These are phyloP conservation scores for Xestia ashworthii DNA, from an alignment of 2,888 invertebrate genomes.

Conservation along the genomic window DNA sequence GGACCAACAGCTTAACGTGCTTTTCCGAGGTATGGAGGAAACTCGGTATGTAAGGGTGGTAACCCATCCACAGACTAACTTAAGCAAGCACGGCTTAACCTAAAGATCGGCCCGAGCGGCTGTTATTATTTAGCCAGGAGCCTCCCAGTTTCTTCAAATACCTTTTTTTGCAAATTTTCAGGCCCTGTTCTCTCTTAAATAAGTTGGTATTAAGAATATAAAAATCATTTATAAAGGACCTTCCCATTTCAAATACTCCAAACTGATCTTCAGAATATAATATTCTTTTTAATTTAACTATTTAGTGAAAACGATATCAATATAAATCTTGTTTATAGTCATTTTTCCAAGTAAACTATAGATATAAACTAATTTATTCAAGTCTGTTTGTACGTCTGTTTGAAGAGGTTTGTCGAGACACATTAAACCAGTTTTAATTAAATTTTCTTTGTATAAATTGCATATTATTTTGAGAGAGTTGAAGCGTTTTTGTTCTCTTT, in stretches of 20 bases:
- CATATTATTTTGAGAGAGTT: not conserved
- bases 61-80: too few species aligned
- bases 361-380: constrained; percentile 18
- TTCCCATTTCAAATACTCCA: not conserved
- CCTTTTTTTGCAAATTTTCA: too few species aligned
- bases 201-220: not conserved
- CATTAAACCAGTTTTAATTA: constrained; percentile 6
- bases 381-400: not conserved
- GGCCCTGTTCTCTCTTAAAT: not conserved
- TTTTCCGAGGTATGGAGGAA: too few species aligned
- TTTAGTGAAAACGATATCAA: not conserved
- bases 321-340: constrained; percentile 1
- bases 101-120: too few species aligned
- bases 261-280: constrained; percentile 1
- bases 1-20: too few species aligned
- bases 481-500: constrained; percentile 1
- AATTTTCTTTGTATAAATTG: not conserved
- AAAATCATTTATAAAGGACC: not conserved
- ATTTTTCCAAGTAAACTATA: not conserved
- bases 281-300: not conserved
- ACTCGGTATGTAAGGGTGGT: too few species aligned
- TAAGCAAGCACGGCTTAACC: too few species aligned
- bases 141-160: too few species aligned
- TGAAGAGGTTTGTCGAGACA: constrained; percentile 10
- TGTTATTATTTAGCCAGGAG: too few species aligned